These are phyloP conservation scores for Loris lydekkerianus DNA, from an alignment of 2,797 vertebrate species.

Conservation along the genomic window DNA sequence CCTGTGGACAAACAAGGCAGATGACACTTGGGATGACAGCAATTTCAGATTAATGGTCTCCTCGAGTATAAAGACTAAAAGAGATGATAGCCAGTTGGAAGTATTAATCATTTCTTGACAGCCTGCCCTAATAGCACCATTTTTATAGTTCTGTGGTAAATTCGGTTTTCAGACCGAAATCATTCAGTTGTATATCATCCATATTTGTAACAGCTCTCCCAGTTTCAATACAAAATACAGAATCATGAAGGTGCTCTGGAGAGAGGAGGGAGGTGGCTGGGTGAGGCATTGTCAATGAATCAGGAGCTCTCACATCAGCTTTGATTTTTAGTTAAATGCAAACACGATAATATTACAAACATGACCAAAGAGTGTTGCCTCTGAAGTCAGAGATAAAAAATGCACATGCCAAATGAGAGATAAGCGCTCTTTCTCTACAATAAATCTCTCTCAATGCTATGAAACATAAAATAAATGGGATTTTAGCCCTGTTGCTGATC, in stretches of 20 bases:
- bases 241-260: not conserved
- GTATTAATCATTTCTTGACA: conserved; percentile 87
- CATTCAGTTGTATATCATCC: conserved; percentile 69
- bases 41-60: conserved; percentile 86
- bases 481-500: not conserved
- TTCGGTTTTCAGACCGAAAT: conserved; percentile 83
- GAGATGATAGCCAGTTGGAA: conserved; percentile 81
- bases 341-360: not conserved
- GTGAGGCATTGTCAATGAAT: not conserved
- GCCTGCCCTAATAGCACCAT: conserved; percentile 78
- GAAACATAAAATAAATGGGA: not conserved
- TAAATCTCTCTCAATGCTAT: not conserved
- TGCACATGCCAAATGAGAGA: not conserved
- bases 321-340: conserved; percentile 63
- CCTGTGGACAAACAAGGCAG: conserved; percentile 79
- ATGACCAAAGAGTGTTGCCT: not conserved
- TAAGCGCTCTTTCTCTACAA: conserved; percentile 7
- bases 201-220: conserved; percentile 36
- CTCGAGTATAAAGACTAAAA: conserved; percentile 74
- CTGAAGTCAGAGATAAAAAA: conserved; percentile 67
- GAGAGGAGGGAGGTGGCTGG: not conserved
- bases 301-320: not conserved
- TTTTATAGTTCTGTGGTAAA: conserved; percentile 84
- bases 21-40: conserved; percentile 77
- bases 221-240: conserved; percentile 48